Conservation (phyloP, 2,888 invertebrate species). For the Drosophila borealis region DNA sequence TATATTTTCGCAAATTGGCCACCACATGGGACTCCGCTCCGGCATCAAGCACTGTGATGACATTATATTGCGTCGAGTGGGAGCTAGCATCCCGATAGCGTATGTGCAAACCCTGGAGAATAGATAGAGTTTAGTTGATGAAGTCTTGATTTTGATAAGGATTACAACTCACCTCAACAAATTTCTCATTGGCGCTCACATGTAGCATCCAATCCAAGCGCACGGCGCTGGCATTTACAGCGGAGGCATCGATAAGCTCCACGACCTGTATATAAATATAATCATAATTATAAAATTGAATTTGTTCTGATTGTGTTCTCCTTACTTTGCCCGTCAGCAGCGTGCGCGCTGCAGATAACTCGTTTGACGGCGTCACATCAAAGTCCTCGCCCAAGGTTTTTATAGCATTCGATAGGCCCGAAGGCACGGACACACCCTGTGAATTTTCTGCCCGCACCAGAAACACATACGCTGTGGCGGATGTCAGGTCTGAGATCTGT, state of each 20-base stretch:
- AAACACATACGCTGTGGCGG: constrained; percentile 93
- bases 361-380: constrained; percentile 84
- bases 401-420: constrained; percentile 90
- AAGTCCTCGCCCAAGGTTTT: constrained; percentile 86
- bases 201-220: constrained; percentile 86
- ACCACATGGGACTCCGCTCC: constrained; percentile 89
- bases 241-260: constrained; percentile 87
- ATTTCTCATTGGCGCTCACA: constrained; percentile 84
- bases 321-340: constrained; percentile 84
- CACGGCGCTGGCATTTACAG: constrained; percentile 86
- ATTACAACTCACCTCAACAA: constrained; percentile 82
- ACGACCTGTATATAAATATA: constrained; percentile 86
- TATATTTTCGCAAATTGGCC: constrained; percentile 90
- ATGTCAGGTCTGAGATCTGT: constrained; percentile 88
- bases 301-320: neutral
- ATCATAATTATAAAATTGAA: neutral
- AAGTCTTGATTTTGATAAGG: neutral
- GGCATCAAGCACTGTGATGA: constrained; percentile 88
- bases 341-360: constrained; percentile 83
- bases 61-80: constrained; percentile 88
- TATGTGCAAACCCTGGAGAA: constrained; percentile 88
- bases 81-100: constrained; percentile 88
- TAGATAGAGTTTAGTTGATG: neutral
- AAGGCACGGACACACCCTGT: constrained; percentile 93
- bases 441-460: constrained; percentile 94